phyloP scores from a whole-genome alignment of 2,113 vertebrate species.

The Chelonoidis abingdonii region DNA sequence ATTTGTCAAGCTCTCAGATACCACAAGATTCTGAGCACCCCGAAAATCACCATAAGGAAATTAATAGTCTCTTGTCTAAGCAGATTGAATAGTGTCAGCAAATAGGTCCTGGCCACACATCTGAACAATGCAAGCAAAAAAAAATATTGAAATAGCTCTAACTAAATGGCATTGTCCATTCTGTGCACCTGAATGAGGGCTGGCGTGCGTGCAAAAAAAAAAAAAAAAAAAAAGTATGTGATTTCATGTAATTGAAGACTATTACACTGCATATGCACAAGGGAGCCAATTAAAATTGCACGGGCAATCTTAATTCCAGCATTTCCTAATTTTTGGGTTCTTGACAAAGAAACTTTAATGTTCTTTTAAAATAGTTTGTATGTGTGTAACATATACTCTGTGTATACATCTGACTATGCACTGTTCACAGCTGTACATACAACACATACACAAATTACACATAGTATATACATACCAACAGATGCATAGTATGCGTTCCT shows the following conservation, averaged over 20 bases:
- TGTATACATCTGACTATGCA: neutral
- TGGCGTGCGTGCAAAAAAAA: no score
- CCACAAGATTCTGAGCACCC: no score
- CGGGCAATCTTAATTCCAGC: neutral
- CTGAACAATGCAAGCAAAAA: no score
- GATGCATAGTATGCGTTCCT: neutral
- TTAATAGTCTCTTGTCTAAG: no score
- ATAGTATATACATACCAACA: neutral
- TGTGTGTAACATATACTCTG: neutral
- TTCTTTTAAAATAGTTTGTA: neutral
- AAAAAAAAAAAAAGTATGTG: fast-evolving
- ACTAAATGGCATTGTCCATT: no score
- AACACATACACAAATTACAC: neutral
- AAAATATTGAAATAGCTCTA: no score
- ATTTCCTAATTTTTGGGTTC: neutral
- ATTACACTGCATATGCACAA: neutral
- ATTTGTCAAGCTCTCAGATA: no score
- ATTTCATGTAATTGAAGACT: neutral
- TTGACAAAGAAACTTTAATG: neutral
- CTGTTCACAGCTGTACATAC: neutral
- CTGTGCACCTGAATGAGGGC: no score
- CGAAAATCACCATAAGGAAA: no score
- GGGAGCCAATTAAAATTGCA: neutral
- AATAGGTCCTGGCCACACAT: no score
- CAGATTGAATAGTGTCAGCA: no score